phyloP scores from a whole-genome alignment of 2,113 vertebrate species.

The Chionis minor region DNA sequence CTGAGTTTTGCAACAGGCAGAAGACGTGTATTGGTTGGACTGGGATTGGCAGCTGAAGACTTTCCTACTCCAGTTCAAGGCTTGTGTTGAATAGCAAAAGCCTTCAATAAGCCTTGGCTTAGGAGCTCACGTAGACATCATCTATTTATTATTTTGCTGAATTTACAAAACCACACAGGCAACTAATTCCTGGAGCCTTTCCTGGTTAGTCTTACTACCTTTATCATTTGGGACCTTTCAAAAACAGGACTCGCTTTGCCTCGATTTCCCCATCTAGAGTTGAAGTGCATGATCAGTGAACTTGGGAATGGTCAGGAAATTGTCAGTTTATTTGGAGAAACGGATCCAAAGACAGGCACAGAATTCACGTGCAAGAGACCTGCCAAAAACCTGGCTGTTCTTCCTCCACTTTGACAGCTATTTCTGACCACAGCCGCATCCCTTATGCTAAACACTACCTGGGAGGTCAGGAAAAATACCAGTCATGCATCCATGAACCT shows the following conservation, averaged over 20 bases:
- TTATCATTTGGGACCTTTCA: background rate
- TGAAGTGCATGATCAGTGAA: background rate
- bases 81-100: background rate
- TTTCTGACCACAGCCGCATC: background rate
- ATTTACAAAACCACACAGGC: background rate
- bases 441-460: background rate
- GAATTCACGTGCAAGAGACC: background rate
- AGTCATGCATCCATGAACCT: background rate
- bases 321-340: background rate
- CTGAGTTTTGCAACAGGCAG: background rate
- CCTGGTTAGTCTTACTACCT: background rate
- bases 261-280: background rate
- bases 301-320: background rate
- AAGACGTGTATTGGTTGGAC: background rate
- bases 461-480: background rate
- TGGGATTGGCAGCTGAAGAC: background rate
- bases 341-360: background rate
- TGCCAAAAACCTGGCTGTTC: background rate
- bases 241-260: background rate
- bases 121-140: background rate
- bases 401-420: background rate
- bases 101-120: background rate
- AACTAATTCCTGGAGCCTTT: background rate
- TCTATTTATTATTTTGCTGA: background rate
- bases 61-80: background rate